Base-by-base conservation (phyloP, 1,140 invertebrate species). In the Leptopilina clavipes region DNA sequence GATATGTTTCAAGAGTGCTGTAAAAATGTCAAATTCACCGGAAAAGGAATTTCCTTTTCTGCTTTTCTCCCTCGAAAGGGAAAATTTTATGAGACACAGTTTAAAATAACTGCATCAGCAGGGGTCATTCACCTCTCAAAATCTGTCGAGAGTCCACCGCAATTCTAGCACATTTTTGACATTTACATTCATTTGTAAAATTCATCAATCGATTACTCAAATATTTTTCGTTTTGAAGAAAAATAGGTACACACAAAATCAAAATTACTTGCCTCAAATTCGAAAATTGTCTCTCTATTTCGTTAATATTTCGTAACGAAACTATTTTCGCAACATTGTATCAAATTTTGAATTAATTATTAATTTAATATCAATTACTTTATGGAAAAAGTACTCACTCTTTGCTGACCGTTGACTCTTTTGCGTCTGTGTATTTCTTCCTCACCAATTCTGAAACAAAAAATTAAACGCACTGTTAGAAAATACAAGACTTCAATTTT, bases 21-120 rank as follows among this genome's bases (percentile, higher is more conserved):
- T 65, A n/a, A 65, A 65, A 65, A 65, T 31, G 59, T 65, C 25
- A 37, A 65, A 31, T 65, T 65, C 22, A 65, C 59, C 59, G 22
- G 59, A 65, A 65, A 31, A 17, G 25, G 59, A 65, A 7, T n/a
- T 65, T 65, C 14, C 14, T 31, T 65, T 22, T 14, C 14, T 65
- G 25, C 11, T 12, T 22, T 65, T 8, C 19, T 65, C 25, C 25
- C 8, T 9, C 48, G 22, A 5, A 65, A 1, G 31, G 5, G 19
- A 65, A 31, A 31, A 65, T 65, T 65, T 65, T 65, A 65, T 65
- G 22, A n/a, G n/a, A 65, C 22, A 31, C 9, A 5, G 12, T 22
- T 65, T 31, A n/a, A 65, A 65, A 65, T 65, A 65, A 22, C 59
- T 37, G 2, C 59, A 65, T 19, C 22, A 12, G 22, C 25, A 22